Evolutionary conservation across 92 coral and sea anemone genomes (phyloP).

Genomic region (Diadumene lineata): DNA sequence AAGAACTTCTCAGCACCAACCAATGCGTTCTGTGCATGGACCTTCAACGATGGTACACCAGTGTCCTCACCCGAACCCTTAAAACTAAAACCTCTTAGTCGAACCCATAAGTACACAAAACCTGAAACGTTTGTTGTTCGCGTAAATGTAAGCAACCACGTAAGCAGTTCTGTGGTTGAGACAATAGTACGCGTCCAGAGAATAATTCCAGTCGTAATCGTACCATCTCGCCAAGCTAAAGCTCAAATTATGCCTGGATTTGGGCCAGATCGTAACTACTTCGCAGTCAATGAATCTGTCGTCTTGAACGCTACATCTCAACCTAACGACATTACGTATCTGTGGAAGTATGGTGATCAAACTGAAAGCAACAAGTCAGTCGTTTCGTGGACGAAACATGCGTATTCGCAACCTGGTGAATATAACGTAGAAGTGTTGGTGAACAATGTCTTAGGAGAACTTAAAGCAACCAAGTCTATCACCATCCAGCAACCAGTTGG

Average conservation of each 20-base stretch:
- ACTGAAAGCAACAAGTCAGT: slow-evolving; percentile 36
- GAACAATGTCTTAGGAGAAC: slow-evolving; percentile 45
- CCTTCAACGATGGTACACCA: slow-evolving; percentile 65
- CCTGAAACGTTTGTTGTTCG: slow-evolving; percentile 55
- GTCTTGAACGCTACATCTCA: slow-evolving; percentile 60
- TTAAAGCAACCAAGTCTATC: slow-evolving; percentile 43
- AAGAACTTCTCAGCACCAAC: slow-evolving; percentile 58
- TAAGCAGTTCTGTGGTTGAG: slow-evolving; percentile 55
- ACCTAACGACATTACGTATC: slow-evolving; percentile 60
- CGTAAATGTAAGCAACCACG: slow-evolving; percentile 82
- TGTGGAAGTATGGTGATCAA: slow-evolving; percentile 77
- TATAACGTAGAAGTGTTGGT: slow-evolving; percentile 50
- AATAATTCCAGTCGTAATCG: slow-evolving; percentile 31
- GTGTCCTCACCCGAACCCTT: slow-evolving; percentile 36
- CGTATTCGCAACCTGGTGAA: slow-evolving; percentile 43
- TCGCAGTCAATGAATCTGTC: slow-evolving; percentile 43
- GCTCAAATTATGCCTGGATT: slow-evolving; percentile 51
- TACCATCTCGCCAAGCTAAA: slow-evolving; percentile 25
- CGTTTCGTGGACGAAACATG: slow-evolving; percentile 41
- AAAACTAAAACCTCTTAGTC: slow-evolving; percentile 21
- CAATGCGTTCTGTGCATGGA: slow-evolving; percentile 57
- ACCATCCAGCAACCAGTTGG: slow-evolving; percentile 54
- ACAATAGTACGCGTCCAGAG: slow-evolving; percentile 52
- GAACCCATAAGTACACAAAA: slow-evolving; percentile 44
- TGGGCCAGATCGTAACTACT: slow-evolving; percentile 58